Evolutionary conservation across 1,140 invertebrate species (phyloP), one percentile per base, ranked within the genome.

Genomic region (Drosophila miranda): DNA sequence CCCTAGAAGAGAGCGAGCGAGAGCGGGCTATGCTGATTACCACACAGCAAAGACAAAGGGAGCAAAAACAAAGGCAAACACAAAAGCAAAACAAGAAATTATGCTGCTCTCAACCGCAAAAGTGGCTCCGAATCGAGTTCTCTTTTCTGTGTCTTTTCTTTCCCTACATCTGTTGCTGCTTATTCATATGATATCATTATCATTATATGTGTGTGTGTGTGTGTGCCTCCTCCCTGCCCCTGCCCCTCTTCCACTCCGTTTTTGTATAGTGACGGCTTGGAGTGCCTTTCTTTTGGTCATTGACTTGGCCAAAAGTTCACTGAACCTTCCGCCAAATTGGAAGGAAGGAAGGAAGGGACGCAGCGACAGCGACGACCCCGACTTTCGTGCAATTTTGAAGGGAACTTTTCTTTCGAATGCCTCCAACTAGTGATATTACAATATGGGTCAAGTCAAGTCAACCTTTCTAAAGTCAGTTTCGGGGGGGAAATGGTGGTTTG

Each of bases 111-210:
- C 50, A 59, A 43, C 42, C 23, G 50, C 45, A 30, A 30, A 70
- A 30, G 34, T 38, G 34, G 34, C 34, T 5, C 59, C 19, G 48
- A 51, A 44, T 71, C 46, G 58, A 68, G 66, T 70, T 70, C 68
- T 62, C 34, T 57, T 30, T 30, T 30, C 3, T 0, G 3, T 30
- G 9, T 9, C 30, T 73, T 42, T 72, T 34, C 50, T 45, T 48
- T 68, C 63, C 68, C 57, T 58, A 23, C 34, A 38, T 34, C 48
- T 26, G 28, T 60, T 9, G 41, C 42, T 34, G 28, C 14, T 50
- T 60, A 66, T 57, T 71, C 71, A 75, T 67, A 75, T 75, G 71
- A 75, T 75, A 75, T 75, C 71, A 74, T 74, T 64, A 74, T 74
- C 59, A 66, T 63, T 63, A 53, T 69, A 1, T 34, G 3, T 11